Base-by-base conservation (phyloP, 2,888 invertebrate genomes). In the Podotricha telesiphe region DNA sequence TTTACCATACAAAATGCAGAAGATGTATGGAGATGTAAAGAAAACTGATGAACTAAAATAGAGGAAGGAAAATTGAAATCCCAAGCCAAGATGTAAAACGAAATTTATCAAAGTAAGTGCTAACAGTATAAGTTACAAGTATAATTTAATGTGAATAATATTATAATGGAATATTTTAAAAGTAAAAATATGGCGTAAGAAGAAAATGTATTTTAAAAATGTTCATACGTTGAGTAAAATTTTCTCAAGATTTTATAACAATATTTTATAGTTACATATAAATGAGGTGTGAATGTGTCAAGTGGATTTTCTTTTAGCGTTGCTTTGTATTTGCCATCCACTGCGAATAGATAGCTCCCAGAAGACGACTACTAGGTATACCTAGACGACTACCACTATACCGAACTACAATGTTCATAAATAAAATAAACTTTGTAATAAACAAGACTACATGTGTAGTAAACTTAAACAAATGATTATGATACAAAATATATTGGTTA, bases 251-350 rank as follows among this genome's bases (percentile, higher is more conserved):
- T 48, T 34, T 48, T 62, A 19, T 47, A 37, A 34, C 8, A 62
- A 13, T 62, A 48, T 48, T 34, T 47, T 62, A 62, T 34, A 61
- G 34, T 61, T 47, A 34, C 58, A n/a, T 5, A 22, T 59, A 48
- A 34, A 62, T 48, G 62, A 62, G 34, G 62, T 62, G 62, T 8
- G 48, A 62, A 62, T 48, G 62, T 62, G 62, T 47, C 19, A 62
- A 48, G 34, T 62, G 48, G 48, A 17, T 45, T n/a, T 45, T 15
- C 59, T 59, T 19, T 45, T 22, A 48, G 62, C 22, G 45, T 15
- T n/a, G 28, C n/a, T n/a, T n/a, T n/a, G n/a, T n/a, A n/a, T n/a
- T n/a, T n/a, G n/a, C 28, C 51, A 1, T 28, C 51, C 15, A 28
- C 28, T 17, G 10, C 47, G 1, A 2, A 17, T 2, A 47, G 17